phyloP scores from a whole-genome alignment of 2,797 vertebrate genomes.

The Chloroceryle amazona region DNA sequence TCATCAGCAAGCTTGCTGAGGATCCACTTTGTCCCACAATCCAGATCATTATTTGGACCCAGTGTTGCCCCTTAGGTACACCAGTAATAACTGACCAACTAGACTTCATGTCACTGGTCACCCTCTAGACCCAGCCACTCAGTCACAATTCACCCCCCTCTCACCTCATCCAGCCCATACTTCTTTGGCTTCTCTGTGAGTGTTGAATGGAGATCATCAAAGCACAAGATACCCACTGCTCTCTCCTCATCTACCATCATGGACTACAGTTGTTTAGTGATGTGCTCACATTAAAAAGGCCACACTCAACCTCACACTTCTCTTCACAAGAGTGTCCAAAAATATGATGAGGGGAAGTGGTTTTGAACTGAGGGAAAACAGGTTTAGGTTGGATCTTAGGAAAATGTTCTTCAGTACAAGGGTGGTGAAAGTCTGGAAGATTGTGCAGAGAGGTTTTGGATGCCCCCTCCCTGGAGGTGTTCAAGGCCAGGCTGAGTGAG shows the following conservation, averaged over 20 bases:
- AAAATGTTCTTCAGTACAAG: no score
- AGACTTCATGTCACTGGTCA: not conserved
- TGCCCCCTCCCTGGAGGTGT: no score
- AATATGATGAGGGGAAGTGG: no score
- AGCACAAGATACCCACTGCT: not conserved
- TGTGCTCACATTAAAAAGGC: not conserved
- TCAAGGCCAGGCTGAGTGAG: no score
- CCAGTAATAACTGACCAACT: not conserved
- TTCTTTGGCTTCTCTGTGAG: not conserved
- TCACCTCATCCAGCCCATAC: not conserved
- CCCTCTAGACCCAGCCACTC: not conserved
- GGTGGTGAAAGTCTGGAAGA: no score
- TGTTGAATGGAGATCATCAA: not conserved
- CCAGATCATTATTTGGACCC: not conserved
- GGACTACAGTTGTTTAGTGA: not conserved
- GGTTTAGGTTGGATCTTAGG: no score
- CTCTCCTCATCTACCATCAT: not conserved
- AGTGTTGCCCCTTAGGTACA: fast-evolving
- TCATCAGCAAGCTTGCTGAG: not conserved
- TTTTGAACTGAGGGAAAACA: no score
- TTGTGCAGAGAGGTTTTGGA: no score
- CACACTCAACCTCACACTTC: not conserved
- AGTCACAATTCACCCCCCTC: not conserved
- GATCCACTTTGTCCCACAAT: not conserved
- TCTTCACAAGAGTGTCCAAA: no score